Percentiles rank a stretch among this genome's conserved stretches.
Conservation (phyloP, 2,113 vertebrate genomes). For the Okapia johnstoni region DNA sequence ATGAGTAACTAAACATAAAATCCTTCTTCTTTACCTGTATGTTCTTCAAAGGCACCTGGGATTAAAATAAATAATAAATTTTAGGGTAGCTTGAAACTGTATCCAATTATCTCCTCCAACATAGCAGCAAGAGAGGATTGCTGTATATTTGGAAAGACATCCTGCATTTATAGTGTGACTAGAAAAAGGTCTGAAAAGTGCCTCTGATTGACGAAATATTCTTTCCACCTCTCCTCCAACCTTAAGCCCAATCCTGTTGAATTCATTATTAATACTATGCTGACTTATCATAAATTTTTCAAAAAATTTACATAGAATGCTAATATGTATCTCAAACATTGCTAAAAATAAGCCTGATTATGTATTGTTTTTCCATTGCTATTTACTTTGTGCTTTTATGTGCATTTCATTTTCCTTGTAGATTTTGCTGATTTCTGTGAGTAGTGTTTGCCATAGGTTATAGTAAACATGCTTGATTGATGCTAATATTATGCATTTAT, state of each 20-base stretch:
- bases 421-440: not conserved
- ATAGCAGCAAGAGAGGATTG: not conserved
- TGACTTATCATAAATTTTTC: not conserved
- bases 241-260: not conserved
- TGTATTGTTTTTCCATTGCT: not conserved
- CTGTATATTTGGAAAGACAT: not conserved
- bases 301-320: not conserved
- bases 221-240: not conserved
- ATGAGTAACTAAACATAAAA: conserved; percentile 50
- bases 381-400: not conserved
- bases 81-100: conserved; percentile 26
- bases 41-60: conserved; percentile 60
- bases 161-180: not conserved
- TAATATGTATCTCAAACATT: not conserved
- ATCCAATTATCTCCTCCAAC: conserved; percentile 17
- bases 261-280: not conserved
- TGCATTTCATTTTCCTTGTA: not conserved
- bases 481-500: not conserved
- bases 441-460: not conserved
- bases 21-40: conserved; percentile 33
- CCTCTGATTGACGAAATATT: not conserved
- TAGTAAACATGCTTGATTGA: not conserved
- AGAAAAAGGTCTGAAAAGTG: not conserved
- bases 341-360: not conserved
- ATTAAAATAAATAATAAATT: conserved; percentile 64